A percentile compares a stretch with the other conserved stretches of the same genome.
Evolutionary conservation across 2,888 invertebrate species (phyloP).

Genomic region (Diarsia mendica): DNA sequence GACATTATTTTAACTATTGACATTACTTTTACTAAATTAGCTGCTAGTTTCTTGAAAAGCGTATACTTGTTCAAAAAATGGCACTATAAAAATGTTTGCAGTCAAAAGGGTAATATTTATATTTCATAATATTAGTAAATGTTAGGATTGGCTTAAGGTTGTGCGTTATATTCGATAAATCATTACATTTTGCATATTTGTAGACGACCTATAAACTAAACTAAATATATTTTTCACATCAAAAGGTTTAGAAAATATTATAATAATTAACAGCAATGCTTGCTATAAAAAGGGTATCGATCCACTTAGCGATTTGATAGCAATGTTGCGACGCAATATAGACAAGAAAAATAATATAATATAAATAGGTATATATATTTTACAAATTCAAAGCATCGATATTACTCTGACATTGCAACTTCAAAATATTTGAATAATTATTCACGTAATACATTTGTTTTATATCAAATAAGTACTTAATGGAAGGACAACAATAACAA

Average conservation of each 20-base stretch:
- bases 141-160: constrained; percentile 77
- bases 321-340: constrained; percentile 16
- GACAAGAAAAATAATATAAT: constrained; percentile 18
- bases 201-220: constrained; percentile 54
- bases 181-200: constrained; percentile 54
- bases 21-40: constrained; percentile 49
- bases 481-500: constrained; percentile 71
- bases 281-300: constrained; percentile 44
- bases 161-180: constrained; percentile 79
- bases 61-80: constrained; percentile 72
- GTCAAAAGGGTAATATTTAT: constrained; percentile 63
- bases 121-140: constrained; percentile 61
- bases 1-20: constrained; percentile 33
- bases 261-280: constrained; percentile 32
- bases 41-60: constrained; percentile 68
- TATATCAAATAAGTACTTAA: constrained; percentile 64
- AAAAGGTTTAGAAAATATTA: constrained; percentile 57
- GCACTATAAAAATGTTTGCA: constrained; percentile 70
- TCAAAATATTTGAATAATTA: constrained; percentile 47
- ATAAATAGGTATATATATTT: background rate
- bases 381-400: constrained; percentile 35
- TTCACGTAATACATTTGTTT: constrained; percentile 46
- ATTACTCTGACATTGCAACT: constrained; percentile 34
- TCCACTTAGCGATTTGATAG: constrained; percentile 20
- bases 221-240: constrained; percentile 41